Evolutionary conservation across 2,797 vertebrate genomes (phyloP).

Genomic region (Phoeniculus purpureus): DNA sequence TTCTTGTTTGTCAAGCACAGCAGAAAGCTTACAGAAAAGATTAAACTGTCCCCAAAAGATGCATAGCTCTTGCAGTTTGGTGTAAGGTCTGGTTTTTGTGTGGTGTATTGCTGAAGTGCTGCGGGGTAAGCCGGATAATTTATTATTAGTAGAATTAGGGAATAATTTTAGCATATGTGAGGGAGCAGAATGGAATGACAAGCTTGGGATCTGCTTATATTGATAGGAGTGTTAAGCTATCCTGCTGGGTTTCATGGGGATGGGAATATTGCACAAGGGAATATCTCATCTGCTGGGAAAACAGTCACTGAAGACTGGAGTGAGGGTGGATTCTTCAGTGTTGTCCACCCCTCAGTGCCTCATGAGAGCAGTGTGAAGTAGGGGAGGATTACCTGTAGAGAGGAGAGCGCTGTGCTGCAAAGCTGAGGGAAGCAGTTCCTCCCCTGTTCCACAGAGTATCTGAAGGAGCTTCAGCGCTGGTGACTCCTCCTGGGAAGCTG

Average conservation of each 20-base stretch:
- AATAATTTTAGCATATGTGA: background rate
- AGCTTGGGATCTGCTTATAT: background rate
- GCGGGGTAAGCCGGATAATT: background rate
- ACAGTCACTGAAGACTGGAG: background rate
- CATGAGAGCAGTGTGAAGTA: fast-evolving
- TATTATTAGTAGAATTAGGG: background rate
- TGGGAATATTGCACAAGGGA: background rate
- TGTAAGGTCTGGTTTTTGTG: background rate
- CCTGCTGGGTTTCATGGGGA: background rate
- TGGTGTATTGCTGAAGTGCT: background rate
- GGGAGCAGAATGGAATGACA: background rate
- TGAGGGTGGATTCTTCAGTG: background rate
- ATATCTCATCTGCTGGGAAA: background rate
- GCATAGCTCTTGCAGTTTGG: background rate
- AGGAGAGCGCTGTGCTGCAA: background rate
- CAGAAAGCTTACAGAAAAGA: background rate
- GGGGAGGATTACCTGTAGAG: background rate
- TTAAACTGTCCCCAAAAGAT: background rate
- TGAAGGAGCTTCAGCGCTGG: background rate
- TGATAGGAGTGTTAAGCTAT: background rate
- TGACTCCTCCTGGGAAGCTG: background rate
- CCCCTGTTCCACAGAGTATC: background rate
- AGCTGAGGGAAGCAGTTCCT: background rate
- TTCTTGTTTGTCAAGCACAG: background rate
- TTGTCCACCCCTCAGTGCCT: background rate